Evolutionary conservation across 2,113 vertebrate species (phyloP).

Genomic region (Ammodramus savannarum): DNA sequence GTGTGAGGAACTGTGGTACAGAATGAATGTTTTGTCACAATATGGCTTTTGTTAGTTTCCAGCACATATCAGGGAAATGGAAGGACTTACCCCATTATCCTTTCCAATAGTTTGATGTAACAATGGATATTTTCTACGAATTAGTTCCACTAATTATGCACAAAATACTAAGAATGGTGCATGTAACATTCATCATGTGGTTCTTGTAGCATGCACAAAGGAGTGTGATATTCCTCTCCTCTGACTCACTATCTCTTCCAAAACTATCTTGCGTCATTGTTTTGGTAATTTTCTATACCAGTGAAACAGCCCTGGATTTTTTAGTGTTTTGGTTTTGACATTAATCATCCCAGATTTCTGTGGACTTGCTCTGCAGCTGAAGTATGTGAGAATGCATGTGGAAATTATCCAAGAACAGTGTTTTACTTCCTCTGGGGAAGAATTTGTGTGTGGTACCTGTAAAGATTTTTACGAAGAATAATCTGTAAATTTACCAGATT

Average conservation of each 20-base stretch:
- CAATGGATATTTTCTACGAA: not conserved
- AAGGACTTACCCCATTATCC: not conserved
- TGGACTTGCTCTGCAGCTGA: not conserved
- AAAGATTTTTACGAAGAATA: not conserved
- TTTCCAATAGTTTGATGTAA: not conserved
- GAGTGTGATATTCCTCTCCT: not conserved
- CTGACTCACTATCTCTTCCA: not conserved
- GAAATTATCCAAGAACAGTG: not conserved
- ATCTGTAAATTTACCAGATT: not conserved
- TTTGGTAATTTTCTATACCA: not conserved
- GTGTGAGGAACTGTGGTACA: not conserved
- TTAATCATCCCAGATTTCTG: not conserved
- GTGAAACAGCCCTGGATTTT: not conserved
- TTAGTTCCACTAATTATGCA: not conserved
- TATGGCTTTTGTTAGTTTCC: not conserved
- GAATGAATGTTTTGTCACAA: not conserved
- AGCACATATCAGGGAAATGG: not conserved
- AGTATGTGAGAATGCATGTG: rapidly evolving
- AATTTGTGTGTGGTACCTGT: not conserved
- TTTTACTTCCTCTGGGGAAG: not conserved
- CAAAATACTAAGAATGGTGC: not conserved
- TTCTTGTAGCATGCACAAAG: not conserved
- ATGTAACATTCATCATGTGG: not conserved
- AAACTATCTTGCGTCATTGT: not conserved
- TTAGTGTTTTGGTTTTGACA: not conserved